Evolutionary conservation across 2,797 vertebrate genomes (phyloP).

Genomic region (Chromobotia macracanthus): DNA sequence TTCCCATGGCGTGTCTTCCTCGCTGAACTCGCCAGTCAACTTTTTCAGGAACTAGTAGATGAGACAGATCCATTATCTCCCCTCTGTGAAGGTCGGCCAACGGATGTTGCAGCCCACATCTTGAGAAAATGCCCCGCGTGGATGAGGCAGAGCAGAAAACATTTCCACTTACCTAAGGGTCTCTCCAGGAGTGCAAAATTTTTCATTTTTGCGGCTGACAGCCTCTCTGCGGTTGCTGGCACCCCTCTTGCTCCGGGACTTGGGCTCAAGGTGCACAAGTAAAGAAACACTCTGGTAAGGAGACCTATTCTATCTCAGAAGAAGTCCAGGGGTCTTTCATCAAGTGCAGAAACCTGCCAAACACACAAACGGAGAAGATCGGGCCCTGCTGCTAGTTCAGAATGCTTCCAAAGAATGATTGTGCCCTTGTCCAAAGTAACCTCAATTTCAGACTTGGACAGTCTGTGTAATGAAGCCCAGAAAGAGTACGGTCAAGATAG

Average conservation of each 20-base stretch:
- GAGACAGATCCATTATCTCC: constrained; percentile 73
- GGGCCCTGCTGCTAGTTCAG: constrained; percentile 12
- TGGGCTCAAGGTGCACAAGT: constrained; percentile 69
- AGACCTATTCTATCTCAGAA: constrained; percentile 36
- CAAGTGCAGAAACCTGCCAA: constrained; percentile 45
- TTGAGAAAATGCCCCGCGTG: constrained; percentile 39
- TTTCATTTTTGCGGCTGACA: constrained; percentile 78
- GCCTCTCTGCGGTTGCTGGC: constrained; percentile 68
- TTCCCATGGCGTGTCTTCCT: neutral
- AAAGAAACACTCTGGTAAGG: constrained; percentile 58
- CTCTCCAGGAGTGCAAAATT: constrained; percentile 73
- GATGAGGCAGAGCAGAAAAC: constrained; percentile 65
- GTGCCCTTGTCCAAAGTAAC: constrained; percentile 53
- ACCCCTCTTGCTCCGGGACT: constrained; percentile 69
- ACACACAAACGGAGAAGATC: constrained; percentile 41
- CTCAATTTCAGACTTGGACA: constrained; percentile 52
- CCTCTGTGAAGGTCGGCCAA: constrained; percentile 77
- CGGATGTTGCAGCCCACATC: constrained; percentile 74
- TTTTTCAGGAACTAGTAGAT: constrained; percentile 69
- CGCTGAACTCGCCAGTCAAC: constrained; percentile 69
- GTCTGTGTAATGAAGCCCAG: constrained; percentile 44
- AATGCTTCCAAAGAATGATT: constrained; percentile 39
- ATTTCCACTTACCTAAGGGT: constrained; percentile 72
- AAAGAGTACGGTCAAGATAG: constrained; percentile 44
- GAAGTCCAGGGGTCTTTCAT: constrained; percentile 22